Percentiles rank a stretch among this genome's conserved stretches.
Evolutionary conservation across 2,888 invertebrate genomes (phyloP).

Genomic region (Cheiracanthium punctorium): DNA sequence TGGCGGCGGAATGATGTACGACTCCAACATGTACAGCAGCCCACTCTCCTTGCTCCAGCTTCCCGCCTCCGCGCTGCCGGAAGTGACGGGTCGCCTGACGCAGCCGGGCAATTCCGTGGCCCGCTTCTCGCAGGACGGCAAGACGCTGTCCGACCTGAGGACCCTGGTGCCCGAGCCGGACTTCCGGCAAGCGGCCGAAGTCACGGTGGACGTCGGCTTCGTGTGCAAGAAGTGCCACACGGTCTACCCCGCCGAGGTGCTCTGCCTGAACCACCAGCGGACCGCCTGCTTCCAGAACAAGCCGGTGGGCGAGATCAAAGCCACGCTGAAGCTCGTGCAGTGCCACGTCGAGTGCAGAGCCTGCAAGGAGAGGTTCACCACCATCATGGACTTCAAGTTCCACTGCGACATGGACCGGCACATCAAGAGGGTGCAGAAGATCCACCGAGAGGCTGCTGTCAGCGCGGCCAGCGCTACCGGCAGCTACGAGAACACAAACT

Average conservation of each 20-base stretch:
- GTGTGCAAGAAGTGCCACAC: conserved; percentile 90
- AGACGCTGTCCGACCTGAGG: conserved; percentile 75
- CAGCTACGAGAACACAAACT: neutral
- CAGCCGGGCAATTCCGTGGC: conserved; percentile 84
- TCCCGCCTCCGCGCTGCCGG: conserved; percentile 77
- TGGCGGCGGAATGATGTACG: conserved; percentile 57
- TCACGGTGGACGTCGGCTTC: conserved; percentile 81
- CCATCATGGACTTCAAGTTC: conserved; percentile 75
- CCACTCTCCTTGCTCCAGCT: conserved; percentile 81
- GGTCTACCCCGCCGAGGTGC: conserved; percentile 86
- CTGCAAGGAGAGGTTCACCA: conserved; percentile 78
- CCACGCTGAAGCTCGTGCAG: conserved; percentile 83
- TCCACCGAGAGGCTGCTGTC: conserved; percentile 44
- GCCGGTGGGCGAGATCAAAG: conserved; percentile 78
- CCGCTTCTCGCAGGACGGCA: conserved; percentile 79
- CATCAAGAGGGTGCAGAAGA: conserved; percentile 70
- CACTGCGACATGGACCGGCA: conserved; percentile 74
- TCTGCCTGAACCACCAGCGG: conserved; percentile 84
- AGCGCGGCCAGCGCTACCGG: neutral
- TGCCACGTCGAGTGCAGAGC: conserved; percentile 84
- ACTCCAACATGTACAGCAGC: conserved; percentile 76
- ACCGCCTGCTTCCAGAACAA: conserved; percentile 77
- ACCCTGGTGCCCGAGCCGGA: conserved; percentile 74
- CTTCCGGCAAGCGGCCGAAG: conserved; percentile 74
- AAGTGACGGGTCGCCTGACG: conserved; percentile 74